Conservation (phyloP, 2,888 invertebrate species). For the Eilema depressum region DNA sequence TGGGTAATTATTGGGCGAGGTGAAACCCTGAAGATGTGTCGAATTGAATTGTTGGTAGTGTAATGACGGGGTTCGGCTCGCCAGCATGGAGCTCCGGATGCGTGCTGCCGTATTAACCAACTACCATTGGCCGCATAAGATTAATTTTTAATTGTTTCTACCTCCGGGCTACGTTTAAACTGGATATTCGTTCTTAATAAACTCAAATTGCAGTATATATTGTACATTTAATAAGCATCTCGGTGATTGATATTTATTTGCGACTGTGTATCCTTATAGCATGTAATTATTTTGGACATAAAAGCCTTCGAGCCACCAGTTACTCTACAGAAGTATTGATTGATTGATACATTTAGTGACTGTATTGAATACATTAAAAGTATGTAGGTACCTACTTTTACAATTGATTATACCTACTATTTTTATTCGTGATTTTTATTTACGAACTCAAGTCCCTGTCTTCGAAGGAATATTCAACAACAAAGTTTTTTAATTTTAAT, state of each 20-base stretch:
- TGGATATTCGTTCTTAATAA: constrained; percentile 53
- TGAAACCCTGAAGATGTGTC: constrained; percentile 86
- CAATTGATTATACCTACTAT: background rate
- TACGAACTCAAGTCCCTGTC: background rate
- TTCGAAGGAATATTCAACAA: too few relatives aligned
- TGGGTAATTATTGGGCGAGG: constrained; percentile 84
- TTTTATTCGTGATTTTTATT: background rate
- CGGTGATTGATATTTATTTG: constrained; percentile 52
- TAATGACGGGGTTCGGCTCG: constrained; percentile 66
- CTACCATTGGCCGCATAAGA: constrained; percentile 74
- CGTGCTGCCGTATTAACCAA: constrained; percentile 56
- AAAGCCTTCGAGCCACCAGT: constrained; percentile 32
- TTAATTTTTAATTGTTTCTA: constrained; percentile 76
- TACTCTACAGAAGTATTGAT: constrained; percentile 37
- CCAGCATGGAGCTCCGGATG: constrained; percentile 55
- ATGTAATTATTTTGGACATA: constrained; percentile 44
- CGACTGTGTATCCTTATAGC: constrained; percentile 44
- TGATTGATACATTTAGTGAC: constrained; percentile 45
- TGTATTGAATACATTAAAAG: constrained; percentile 23
- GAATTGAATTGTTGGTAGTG: constrained; percentile 78
- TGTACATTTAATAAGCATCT: constrained; percentile 48
- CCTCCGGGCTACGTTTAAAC: constrained; percentile 62
- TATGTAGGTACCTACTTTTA: background rate
- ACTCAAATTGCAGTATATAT: constrained; percentile 56
- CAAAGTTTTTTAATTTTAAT: too few relatives aligned